Evolutionary conservation across 2,888 invertebrate species (phyloP).

Genomic region (Gymnosoma rotundatum): DNA sequence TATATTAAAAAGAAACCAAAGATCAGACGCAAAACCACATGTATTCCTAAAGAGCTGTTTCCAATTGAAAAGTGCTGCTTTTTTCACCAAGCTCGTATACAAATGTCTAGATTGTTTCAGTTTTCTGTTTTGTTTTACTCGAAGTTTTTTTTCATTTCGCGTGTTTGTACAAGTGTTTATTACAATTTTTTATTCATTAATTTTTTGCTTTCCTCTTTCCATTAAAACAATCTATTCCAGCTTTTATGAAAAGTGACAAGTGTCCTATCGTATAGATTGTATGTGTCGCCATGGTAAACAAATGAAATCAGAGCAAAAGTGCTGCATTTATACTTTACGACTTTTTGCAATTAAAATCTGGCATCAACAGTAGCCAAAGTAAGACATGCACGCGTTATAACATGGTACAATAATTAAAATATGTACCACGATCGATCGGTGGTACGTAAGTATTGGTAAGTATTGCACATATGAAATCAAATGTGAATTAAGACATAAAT

Average conservation of each 20-base stretch:
- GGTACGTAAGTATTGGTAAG: conserved; percentile 1
- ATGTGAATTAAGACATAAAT: conserved; percentile 15
- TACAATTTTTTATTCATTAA: conserved; percentile 26
- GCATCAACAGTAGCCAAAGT: conserved; percentile 61
- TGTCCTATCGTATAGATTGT: conserved; percentile 62
- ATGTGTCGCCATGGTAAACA: conserved; percentile 66
- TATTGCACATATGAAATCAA: conserved; percentile 33
- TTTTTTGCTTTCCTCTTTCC: not conserved
- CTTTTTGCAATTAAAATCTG: conserved; percentile 42
- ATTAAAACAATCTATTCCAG: conserved; percentile 15
- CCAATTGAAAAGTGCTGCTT: not conserved
- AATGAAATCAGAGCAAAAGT: conserved; percentile 68
- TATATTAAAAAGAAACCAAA: conserved; percentile 11
- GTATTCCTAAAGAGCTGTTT: conserved; percentile 23
- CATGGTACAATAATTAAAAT: conserved; percentile 18
- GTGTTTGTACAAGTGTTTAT: conserved; percentile 59
- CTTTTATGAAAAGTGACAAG: conserved; percentile 64
- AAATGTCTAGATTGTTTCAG: conserved; percentile 41
- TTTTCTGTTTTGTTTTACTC: conserved; percentile 37
- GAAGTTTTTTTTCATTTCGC: conserved; percentile 43
- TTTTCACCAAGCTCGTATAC: not conserved
- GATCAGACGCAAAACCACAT: conserved; percentile 31
- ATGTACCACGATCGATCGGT: not conserved
- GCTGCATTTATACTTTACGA: conserved; percentile 30
- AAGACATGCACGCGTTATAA: conserved; percentile 46